Percentiles rank a stretch among this genome's conserved stretches.
These are phyloP conservation scores for Pristionchus entomophagus DNA, from an alignment of 2,888 invertebrate species.

Conservation along the genomic window DNA sequence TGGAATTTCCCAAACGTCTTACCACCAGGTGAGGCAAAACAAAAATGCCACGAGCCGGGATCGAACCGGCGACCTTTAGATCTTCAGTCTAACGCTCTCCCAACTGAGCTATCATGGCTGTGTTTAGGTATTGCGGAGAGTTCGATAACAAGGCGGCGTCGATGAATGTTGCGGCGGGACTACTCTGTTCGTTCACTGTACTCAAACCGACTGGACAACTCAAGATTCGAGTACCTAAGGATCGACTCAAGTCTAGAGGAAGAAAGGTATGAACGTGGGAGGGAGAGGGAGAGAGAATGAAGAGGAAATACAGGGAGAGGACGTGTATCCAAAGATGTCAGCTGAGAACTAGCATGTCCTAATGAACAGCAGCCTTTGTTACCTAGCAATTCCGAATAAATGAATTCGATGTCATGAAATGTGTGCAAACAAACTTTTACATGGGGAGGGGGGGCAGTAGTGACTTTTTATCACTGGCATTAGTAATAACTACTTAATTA, in stretches of 20 bases:
- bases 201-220: constrained; percentile 39
- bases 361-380: neutral
- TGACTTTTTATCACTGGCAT: no score
- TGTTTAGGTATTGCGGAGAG: constrained; percentile 59
- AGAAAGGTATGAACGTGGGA: neutral
- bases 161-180: constrained; percentile 56
- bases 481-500: no score
- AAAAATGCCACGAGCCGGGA: constrained; percentile 68
- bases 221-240: constrained; percentile 14
- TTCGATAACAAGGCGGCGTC: constrained; percentile 63
- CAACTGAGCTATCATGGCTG: constrained; percentile 71
- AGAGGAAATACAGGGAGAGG: neutral
- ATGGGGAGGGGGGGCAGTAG: no score
- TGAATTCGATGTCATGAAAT: constrained; percentile 11
- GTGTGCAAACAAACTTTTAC: no score
- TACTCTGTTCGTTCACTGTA: constrained; percentile 41
- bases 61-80: constrained; percentile 74
- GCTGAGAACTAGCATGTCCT: neutral
- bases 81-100: constrained; percentile 76
- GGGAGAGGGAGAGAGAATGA: neutral
- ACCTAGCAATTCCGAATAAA: constrained; percentile 34
- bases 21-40: neutral
- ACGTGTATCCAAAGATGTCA: neutral
- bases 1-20: no score
- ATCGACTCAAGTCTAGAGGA: constrained; percentile 1